phyloP scores from a whole-genome alignment of 2,888 invertebrate genomes.

The Lacanobia wlatinum region DNA sequence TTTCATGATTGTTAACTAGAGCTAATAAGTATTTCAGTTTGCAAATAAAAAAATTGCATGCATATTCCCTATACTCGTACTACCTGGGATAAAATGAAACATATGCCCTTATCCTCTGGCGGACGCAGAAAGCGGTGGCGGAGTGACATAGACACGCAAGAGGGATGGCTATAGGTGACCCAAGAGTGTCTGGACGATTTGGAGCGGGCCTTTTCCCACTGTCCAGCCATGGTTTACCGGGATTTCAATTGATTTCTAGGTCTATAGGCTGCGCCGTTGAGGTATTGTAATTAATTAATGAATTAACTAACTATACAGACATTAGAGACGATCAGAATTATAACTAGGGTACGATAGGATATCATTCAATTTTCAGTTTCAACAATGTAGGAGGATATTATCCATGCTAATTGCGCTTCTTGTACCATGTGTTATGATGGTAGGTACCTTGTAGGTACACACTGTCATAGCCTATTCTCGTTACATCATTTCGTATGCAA shows the following conservation, averaged over 20 bases:
- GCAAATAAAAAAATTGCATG: too few species aligned
- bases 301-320: neutral
- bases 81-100: neutral
- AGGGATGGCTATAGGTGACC: too few species aligned
- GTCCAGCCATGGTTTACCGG: too few species aligned
- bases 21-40: too few species aligned
- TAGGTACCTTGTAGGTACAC: neutral
- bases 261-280: too few species aligned
- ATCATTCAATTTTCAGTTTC: neutral
- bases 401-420: slow-evolving; percentile 37
- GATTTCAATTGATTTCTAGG: too few species aligned
- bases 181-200: too few species aligned
- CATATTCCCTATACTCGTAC: neutral
- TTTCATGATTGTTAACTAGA: too few species aligned
- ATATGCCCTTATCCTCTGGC: neutral
- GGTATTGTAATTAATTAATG: too few species aligned
- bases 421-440: neutral
- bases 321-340: neutral
- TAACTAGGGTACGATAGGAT: neutral
- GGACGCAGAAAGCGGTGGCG: too few species aligned
- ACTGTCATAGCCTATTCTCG: neutral
- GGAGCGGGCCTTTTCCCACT: too few species aligned
- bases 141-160: too few species aligned
- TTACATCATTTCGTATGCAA: slow-evolving; percentile 17
- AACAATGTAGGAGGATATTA: neutral